phyloP scores from a whole-genome alignment of 2,113 vertebrate genomes.

The Nycticryphes semicollaris region DNA sequence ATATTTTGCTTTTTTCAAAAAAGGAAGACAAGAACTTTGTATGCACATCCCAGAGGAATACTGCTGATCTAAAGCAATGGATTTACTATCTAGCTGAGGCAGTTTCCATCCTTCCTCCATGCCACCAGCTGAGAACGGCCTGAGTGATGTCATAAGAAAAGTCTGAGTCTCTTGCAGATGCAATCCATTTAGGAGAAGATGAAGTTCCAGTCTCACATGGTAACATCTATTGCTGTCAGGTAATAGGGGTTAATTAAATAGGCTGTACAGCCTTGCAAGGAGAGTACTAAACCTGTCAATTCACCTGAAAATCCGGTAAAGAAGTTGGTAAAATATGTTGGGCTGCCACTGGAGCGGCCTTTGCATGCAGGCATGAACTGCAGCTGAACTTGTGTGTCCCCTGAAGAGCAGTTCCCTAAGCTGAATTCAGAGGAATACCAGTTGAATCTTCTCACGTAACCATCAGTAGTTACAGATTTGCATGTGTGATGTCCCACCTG shows the following conservation, averaged over 20 bases:
- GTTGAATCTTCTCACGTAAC: background rate
- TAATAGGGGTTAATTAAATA: background rate
- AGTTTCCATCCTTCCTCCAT: background rate
- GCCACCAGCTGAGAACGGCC: background rate
- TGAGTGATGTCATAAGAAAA: background rate
- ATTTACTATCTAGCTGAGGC: background rate
- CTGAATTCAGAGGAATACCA: background rate
- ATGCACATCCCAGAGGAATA: background rate
- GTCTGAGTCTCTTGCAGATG: background rate
- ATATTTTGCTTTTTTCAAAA: background rate
- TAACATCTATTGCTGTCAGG: background rate
- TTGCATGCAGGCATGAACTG: background rate
- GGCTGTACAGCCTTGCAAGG: background rate
- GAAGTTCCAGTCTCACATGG: background rate
- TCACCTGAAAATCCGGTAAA: background rate
- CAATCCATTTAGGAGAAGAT: background rate
- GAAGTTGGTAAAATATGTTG: background rate
- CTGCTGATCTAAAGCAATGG: background rate
- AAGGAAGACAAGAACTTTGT: background rate
- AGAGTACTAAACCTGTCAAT: background rate
- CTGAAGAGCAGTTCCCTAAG: background rate
- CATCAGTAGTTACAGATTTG: background rate
- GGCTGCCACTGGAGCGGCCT: background rate
- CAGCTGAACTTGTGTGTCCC: background rate
- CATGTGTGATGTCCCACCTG: background rate